Base-by-base conservation (phyloP, 2,888 invertebrate genomes). In the Fissipunctia ypsillon region DNA sequence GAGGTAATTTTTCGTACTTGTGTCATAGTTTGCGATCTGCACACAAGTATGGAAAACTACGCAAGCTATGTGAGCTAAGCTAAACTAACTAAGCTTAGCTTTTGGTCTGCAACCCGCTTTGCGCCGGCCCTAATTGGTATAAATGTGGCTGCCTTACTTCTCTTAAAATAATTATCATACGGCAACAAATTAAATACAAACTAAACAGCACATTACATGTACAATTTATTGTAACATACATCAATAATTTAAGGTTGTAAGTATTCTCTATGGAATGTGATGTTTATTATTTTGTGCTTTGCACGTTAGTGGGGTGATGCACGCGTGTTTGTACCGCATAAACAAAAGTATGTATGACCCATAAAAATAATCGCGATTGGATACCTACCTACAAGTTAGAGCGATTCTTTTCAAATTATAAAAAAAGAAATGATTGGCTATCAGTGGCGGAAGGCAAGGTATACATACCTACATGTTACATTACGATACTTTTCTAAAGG, bases 121-220 rank as follows among this genome's bases (percentile, higher is more conserved):
- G 35, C 16, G 45, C 41, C 1, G 14, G 31, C n/a, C 19, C n/a
- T 54, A 54, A 16, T 43, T 25, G 22, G 14, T 25, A 10, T 50
- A 52, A 10, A 25, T 54, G 31, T 72, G 41, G 48, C 56, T 57
- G 68, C 7, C 59, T 70, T 43, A 6, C 19, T 74, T 50, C 35
- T 45, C 7, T 31, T 28, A 19, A 22, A 69, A 78, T 43, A 35
- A 50, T 69, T 35, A 67, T 41, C 43, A n/a, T 45, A 75, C 1
- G 12, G 28, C 41, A 57, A 25, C 68, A 68, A 48, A 38, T 57
- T 31, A 66, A 77, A 65, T 54, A 65, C 14, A 43, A 50, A 50
- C 10, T 59, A 70, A 52, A 70, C 28, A 59, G 43, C 28, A 75
- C 71, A 69, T 59, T 43, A 57, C 14, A 66, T 69, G 57, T 59